Evolutionary conservation across 2,113 vertebrate species (phyloP), one percentile per base, ranked within the genome.

Genomic region (Empidonax alnorum): DNA sequence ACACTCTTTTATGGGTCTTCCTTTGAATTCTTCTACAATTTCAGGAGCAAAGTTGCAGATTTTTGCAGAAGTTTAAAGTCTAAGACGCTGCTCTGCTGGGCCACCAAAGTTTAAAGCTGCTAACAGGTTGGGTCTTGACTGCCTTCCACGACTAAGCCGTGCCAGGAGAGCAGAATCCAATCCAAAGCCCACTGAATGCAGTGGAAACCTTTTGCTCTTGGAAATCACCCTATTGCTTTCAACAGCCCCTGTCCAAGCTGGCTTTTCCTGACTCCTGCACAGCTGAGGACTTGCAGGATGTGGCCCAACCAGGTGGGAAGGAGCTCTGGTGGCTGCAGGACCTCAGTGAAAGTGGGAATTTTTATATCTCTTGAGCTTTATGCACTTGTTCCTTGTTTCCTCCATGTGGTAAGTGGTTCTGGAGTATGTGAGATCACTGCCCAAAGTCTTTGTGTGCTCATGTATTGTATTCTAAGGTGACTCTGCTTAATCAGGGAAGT

Each of bases 1-100:
- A n/a, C 94, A 90, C 89, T 49, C 71, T 93, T 96, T 96, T 95
- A 92, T 89, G 85, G 76, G 72, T 68, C 88, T 95, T 93, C 85
- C 69, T 95, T 93, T 81, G 92, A 93, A 86, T 95, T 94, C 87
- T 77, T 80, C 68, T 52, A 72, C 41, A 35, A 89, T 89, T 78
- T 94, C 96, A 94, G 72, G 33, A 71, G 67, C 52, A 56, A 93
- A 92, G 68, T 20, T 31, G 33, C 17, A 63, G 76, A 56, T 74
- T 94, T 93, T 90, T 94, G 82, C 75, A 86, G 78, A 73, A 80
- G 37, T 83, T 91, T 83, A 65, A 89, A 55, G 47, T 63, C 55
- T 5, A 50, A 52, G 72, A 91, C 33, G 6, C 55, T 24, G 59
- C 42, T 88, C 19, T 56, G 85, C 82, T 4, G 56, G 71, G 59